Evolutionary conservation across 2,113 vertebrate species (phyloP).

Genomic region (Neolamprologus variostigma): DNA sequence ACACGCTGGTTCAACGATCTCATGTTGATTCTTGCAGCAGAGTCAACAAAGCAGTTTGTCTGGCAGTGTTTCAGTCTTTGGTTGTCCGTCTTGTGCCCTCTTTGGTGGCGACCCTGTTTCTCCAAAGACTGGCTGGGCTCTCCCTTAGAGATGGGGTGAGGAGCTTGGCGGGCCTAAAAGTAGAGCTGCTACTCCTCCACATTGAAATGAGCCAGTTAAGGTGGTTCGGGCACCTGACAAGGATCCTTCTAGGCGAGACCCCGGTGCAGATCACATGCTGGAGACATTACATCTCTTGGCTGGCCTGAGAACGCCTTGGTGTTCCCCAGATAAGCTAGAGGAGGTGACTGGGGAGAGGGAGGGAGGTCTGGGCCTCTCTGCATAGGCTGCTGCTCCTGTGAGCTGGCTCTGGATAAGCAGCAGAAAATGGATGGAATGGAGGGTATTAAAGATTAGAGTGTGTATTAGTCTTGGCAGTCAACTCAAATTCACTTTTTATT

Average conservation of each 20-base stretch:
- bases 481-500: not conserved
- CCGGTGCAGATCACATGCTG: not conserved
- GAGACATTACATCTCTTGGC: not conserved
- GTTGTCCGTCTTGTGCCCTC: not conserved
- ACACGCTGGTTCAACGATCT: accelerated
- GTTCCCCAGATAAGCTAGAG: not conserved
- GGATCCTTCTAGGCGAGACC: not conserved
- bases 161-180: not conserved
- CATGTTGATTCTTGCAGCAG: not conserved
- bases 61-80: not conserved
- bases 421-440: not conserved
- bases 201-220: not conserved
- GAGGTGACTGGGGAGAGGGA: not conserved
- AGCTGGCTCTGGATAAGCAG: not conserved
- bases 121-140: not conserved
- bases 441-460: not conserved
- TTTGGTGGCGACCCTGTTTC: not conserved
- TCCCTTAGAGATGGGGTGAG: not conserved
- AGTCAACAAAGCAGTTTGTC: not conserved
- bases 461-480: not conserved
- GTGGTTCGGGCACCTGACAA: not conserved
- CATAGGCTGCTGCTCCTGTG: accelerated
- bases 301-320: not conserved
- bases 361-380: not conserved
- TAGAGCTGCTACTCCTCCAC: not conserved